Base-by-base conservation (phyloP, 2,113 vertebrate genomes). In the Solea senegalensis region DNA sequence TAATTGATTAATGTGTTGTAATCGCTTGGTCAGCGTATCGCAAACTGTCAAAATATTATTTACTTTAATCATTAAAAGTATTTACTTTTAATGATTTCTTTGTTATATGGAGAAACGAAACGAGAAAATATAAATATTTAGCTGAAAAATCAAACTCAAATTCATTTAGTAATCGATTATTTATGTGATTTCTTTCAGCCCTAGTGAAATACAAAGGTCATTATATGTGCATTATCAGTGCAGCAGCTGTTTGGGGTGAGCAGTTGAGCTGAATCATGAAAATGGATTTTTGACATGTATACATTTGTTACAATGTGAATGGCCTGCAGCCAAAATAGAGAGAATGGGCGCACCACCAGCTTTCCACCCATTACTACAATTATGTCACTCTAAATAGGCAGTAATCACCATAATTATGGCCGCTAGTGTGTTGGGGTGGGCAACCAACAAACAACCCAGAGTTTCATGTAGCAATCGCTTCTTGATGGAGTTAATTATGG, bases 351-450 rank as follows among this genome's bases (percentile, higher is more conserved):
- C 56, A 62, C 46, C 43, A 74, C 49, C 68, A 77, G 63, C 62
- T 53, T 70, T 67, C 51, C 65, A 54, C 50, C 50, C 43, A 80
- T 82, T 82, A 84, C 67, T 69, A 59, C 45, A 76, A 86, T 87
- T 81, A 82, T 73, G 57, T 16, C 44, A 43, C 60, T 71, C 74
- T 61, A 67, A 87, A 80, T 63, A 77, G 69, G 71, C 56, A 44
- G 40, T 83, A 80, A 88, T 82, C 69, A 82, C 46, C 8, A 48
- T 82, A 83, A 89, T 89, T 85, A 86, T 9, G 9, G 68, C 13
- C 40, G 26, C 56, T 75, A 62, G 73, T 44, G 61, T 71, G 51
- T 56, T 3, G 34, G 43, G 57, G 73, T 14, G 8, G 41, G 46
- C 65, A 41, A 84, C 46, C 43, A 74, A 82, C 77, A 87, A 81